phyloP scores from a whole-genome alignment of 2,797 vertebrate species.

The Micrastur ruficollis region DNA sequence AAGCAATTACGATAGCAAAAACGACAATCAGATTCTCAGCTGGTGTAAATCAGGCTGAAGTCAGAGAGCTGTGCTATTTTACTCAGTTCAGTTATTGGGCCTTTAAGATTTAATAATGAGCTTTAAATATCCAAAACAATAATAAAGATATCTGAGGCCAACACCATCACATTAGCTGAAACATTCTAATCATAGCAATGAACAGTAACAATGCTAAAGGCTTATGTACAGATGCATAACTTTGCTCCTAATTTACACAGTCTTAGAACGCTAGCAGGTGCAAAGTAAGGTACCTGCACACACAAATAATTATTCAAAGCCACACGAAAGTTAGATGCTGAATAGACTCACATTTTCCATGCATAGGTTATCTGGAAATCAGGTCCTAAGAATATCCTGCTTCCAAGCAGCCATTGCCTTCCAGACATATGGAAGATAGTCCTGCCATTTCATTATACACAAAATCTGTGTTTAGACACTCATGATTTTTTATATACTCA shows the following conservation, averaged over 20 bases:
- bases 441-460: neutral
- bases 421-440: neutral
- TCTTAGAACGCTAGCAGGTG: neutral
- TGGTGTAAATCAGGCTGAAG: conserved; percentile 23
- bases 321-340: neutral
- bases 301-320: neutral
- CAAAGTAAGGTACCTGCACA: neutral
- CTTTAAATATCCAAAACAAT: neutral
- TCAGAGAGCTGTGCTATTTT: neutral
- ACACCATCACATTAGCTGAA: neutral
- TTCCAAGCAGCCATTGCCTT: neutral
- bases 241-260: neutral
- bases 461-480: neutral
- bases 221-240: neutral
- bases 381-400: neutral
- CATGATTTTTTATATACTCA: neutral
- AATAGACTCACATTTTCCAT: neutral
- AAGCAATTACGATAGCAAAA: conserved; percentile 46
- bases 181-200: neutral
- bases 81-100: neutral
- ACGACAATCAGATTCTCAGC: neutral
- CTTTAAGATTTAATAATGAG: neutral
- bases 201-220: neutral
- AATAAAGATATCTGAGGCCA: neutral
- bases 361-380: neutral